Base-by-base conservation (phyloP, 1,140 invertebrate species). In the Drosophila simulans region DNA sequence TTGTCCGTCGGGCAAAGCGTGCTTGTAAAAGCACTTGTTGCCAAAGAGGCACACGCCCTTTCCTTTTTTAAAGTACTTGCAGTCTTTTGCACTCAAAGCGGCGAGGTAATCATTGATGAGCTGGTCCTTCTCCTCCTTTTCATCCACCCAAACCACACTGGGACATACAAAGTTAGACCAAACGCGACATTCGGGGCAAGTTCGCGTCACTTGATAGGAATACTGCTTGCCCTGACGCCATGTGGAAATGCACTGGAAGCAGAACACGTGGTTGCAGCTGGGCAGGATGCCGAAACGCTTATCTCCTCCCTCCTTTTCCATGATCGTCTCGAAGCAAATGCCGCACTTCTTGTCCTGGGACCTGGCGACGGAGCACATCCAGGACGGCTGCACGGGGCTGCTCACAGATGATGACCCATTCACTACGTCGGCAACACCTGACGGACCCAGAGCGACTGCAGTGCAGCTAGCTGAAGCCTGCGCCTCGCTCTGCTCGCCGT, bases 11-110 rank as follows among this genome's bases (percentile, higher is more conserved):
- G 96, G 95, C 73, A 96, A 93, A 43, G 96, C 96, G 91, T 98
- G 97, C 46, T 95, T 94, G 83, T 98, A 98, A 90, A 98, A 98
- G 89, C 97, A 98, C 85, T 97, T 97, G 85, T 97, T 97, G 35
- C 97, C 97, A 93, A 98, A 98, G 7, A 97, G 97, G 93, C 97
- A 98, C 80, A 95, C 95, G 15, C 97, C 96, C 66, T 94, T 92
- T 4, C 96, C 97, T 92, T 89, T 91, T 58, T 96, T 96, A 88
- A 98, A 98, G 91, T 98, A 98, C 88, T 97, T 97, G 93, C 97
- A 98, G 76, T 96, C 94, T 93, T 97, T 98, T 77, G 93, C 96
- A 93, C 95, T 95, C 64, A 97, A 92, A 48, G 95, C 96, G 55
- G 93, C 92, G 92, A 97, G 97, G 91, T 98, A 98, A 80, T 96